Evolutionary conservation across 2,797 vertebrate genomes (phyloP), one percentile per base, ranked within the genome.

Genomic region (Babyrousa celebensis): DNA sequence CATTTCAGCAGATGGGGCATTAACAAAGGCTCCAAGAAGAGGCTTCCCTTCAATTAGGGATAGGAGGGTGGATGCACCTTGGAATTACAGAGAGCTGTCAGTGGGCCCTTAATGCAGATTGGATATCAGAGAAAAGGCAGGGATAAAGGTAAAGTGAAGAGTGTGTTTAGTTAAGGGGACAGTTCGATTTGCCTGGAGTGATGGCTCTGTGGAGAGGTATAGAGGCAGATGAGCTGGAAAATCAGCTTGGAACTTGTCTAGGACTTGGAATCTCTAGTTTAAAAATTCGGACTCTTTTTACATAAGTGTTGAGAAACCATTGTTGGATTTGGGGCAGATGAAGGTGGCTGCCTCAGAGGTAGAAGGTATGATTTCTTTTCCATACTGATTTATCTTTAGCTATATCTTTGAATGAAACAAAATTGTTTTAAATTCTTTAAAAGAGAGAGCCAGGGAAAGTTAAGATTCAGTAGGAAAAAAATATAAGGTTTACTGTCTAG

Each of bases 351-450:
- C n/a, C 77, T n/a, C n/a, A 32, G n/a, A 58, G 54, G 12, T 79
- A n/a, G 58, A 36, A 12, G 21, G 52, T 93, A n/a, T 3, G 29
- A 18, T 85, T 68, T 43, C 27, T 68, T 96, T 89, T 95, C 77
- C 20, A 62, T 43, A 18, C 14, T 63, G 87, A 83, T 89, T 91
- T 72, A 43, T 88, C 12, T 79, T 91, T 79, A 80, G 27, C 18
- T 32, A 10, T 48, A 14, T 68, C 8, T 93, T 90, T 80, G 32
- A 68, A 54, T 89, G 21, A 74, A 94, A 70, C 65, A 32, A 67
- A 94, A 58, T 65, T 54, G 0, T 72, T 80, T 90, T 82, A 85
- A 91, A 48, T 40, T 92, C 17, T 91, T 97, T 80, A 72, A 92
- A 96, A 92, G n/a, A 54, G 78, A 74, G 36, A 48, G 15, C 62